Base-by-base conservation (phyloP, 2,888 invertebrate genomes). In the Papilio demoleus region DNA sequence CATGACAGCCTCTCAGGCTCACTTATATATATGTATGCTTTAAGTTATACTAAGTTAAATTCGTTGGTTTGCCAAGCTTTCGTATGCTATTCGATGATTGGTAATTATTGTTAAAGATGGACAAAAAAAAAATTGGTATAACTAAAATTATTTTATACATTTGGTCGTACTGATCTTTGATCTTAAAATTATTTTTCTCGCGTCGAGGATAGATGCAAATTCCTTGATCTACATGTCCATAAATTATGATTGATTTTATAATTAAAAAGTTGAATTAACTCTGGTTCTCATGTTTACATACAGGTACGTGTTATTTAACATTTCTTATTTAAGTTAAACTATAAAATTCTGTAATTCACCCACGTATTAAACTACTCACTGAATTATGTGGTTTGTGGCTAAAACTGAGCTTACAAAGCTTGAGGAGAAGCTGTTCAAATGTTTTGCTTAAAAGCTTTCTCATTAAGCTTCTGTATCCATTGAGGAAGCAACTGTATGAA, bases 381-480 rank as follows among this genome's bases (percentile, higher is more conserved):
- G 40, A 67, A 61, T 27, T 22, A 42, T n/a, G n/a, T n/a, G n/a
- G 56, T 40, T 42, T 11, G 67, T 40, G 27, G 53, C 36, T 24
- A 42, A 42, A 36, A n/a, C 14, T n/a, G 38, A 47, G 38, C 38
- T 27, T 47, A 27, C 47, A 66, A 53, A 56, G 36, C 58, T 36
- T 45, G 22, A 63, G 19, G 12, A 27, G 40, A 8, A 67, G 45
- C 36, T 58, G 34, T 56, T 45, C 47, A 47, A 63, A 63, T 56
- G 45, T 62, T 63, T 45, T 58, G 58, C 36, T 68, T 45, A 56
- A 63, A 68, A 68, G 58, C 63, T 68, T 63, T 68, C 63, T 68
- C 62, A 63, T 63, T 63, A 68, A 68, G 45, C 42, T 56, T 38
- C 56, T 42, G 68, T 36, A 58, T n/a, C 45, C 34, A 36, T 27